These are phyloP conservation scores for Phyllotis vaccarum DNA, from an alignment of 2,797 vertebrate species.

Conservation along the genomic window DNA sequence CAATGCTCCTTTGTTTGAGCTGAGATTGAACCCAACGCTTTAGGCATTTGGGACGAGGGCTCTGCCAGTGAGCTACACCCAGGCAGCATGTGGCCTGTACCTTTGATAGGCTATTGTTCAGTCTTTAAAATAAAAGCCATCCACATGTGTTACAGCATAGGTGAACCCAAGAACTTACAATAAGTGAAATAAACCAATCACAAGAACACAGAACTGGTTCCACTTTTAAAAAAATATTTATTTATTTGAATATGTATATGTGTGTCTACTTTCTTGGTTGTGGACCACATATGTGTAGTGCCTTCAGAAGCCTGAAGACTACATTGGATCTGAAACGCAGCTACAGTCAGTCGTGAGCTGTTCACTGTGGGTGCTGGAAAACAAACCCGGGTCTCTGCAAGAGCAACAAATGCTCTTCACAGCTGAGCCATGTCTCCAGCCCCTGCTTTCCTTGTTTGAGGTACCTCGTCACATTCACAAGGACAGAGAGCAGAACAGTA, in stretches of 20 bases:
- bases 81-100: background rate
- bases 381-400: background rate
- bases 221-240: background rate
- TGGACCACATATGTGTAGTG: background rate
- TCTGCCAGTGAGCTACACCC: background rate
- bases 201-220: background rate
- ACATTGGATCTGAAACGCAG: background rate
- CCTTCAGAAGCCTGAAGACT: background rate
- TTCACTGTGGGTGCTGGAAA: background rate
- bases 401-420: background rate
- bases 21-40: background rate
- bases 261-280: background rate
- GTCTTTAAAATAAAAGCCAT: background rate
- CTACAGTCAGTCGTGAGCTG: background rate
- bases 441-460: background rate
- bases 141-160: background rate
- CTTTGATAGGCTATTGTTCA: background rate
- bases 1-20: background rate
- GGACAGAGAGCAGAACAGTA: background rate
- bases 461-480: background rate
- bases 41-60: background rate
- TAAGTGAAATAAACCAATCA: background rate
- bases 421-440: background rate
- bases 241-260: background rate
- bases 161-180: background rate